phyloP scores from a whole-genome alignment of 2,797 vertebrate species.

The Vespertilio murinus region DNA sequence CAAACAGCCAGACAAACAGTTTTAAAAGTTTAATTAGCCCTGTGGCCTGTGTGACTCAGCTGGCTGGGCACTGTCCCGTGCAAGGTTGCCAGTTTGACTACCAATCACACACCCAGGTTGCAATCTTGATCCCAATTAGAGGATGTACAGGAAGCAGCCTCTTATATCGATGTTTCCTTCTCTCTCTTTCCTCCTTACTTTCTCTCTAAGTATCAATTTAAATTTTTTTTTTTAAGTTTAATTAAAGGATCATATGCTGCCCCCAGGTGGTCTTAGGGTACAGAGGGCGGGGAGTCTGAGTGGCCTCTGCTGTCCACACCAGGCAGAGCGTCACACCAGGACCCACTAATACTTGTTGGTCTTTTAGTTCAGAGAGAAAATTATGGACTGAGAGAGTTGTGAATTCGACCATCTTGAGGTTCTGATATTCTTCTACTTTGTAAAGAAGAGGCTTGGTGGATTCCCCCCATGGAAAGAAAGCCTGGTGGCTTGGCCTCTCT shows the following conservation, averaged over 20 bases:
- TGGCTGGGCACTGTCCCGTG: background rate
- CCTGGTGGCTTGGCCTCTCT: background rate
- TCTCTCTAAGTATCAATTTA: background rate
- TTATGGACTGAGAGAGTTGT: background rate
- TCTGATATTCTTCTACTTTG: background rate
- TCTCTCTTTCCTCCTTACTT: background rate
- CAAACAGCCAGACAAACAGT: background rate
- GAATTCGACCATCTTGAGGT: background rate
- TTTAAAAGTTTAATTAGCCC: background rate
- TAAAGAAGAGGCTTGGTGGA: background rate
- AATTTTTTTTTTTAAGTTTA: too few species aligned
- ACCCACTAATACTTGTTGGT: accelerated
- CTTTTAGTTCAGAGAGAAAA: background rate
- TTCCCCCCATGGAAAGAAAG: background rate
- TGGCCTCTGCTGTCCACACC: background rate
- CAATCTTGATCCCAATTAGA: background rate
- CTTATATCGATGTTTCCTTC: background rate
- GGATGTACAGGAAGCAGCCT: background rate
- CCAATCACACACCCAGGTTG: background rate
- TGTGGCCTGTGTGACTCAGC: background rate
- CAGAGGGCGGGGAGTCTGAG: background rate
- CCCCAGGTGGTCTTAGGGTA: background rate
- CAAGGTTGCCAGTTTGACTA: background rate
- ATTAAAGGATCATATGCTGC: background rate
- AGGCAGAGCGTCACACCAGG: background rate